Base-by-base conservation (phyloP, 2,888 invertebrate species). In the Agrilus biguttatus region DNA sequence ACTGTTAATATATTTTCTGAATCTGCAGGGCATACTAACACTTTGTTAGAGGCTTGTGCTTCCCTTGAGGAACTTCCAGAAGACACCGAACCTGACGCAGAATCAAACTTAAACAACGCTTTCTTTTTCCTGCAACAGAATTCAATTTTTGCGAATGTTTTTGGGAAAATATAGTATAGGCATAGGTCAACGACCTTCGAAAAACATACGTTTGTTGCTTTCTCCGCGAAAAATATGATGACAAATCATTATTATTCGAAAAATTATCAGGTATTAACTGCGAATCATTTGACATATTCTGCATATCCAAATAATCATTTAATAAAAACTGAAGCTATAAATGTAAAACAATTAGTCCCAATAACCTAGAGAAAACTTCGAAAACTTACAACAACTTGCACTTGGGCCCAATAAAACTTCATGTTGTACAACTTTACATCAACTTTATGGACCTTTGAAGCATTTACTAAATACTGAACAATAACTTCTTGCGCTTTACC, bases 331-430 rank as follows among this genome's bases (percentile, higher is more conserved):
- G 88, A 37, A 91, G 62, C 87, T 90, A 60, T n/a, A 67, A 63
- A 44, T 49, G 46, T 50, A 53, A 37, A 49, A 2, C 5, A 21
- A 47, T 35, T 17, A 37, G 45, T 2, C 8, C 2, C 5, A 38
- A 17, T 6, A 36, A 2, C n/a, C n/a, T n/a, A 37, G 19, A 19
- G 1, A 37, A 17, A 37, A 17, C 2, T 10, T 7, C 14, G 10
- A 39, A n/a, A 38, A 71, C 78, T 70, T 68, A 90, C 88, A 56
- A 89, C 88, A 60, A 82, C 80, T 63, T 93, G 92, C 33, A 90
- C 85, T 55, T 88, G 84, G 36, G 80, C 78, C 92, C 92, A 93
- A 51, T 88, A 89, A 60, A 89, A 85, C 34, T 80, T 73, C 59
- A 83, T 74, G 56, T 77, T 77, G 59, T 85, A 86, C 37, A 80